Conservation (phyloP, 2,113 vertebrate species). For the Megaceryle torquata region DNA sequence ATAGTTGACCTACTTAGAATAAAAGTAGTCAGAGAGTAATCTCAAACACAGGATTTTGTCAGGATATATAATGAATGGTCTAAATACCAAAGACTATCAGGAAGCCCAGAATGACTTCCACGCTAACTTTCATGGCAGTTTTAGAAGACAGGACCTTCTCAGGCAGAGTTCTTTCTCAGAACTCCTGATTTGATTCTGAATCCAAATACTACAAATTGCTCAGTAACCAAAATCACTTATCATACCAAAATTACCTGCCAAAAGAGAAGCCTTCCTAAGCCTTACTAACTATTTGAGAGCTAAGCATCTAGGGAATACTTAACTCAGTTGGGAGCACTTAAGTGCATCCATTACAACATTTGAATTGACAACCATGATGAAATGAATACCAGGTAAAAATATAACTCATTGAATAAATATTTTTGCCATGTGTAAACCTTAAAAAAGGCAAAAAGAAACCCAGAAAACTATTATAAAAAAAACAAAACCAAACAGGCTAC, state of each 20-base stretch:
- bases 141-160: background rate
- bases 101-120: background rate
- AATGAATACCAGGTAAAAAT: background rate
- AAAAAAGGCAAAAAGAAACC: background rate
- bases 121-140: background rate
- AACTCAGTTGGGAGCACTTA: background rate
- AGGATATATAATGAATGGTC: background rate
- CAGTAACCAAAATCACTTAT: background rate
- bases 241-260: background rate
- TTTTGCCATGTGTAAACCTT: background rate
- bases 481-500: background rate
- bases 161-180: background rate
- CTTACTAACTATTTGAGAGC: background rate
- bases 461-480: background rate
- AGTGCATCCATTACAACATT: background rate
- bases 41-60: background rate
- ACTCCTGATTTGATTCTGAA: background rate
- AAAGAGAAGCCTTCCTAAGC: background rate
- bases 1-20: background rate
- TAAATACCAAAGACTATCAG: background rate
- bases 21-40: background rate
- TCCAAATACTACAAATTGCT: background rate
- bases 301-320: background rate
- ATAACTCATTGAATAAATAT: background rate
- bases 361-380: background rate